These are phyloP conservation scores for Laothoe populi DNA, from an alignment of 2,888 invertebrate genomes.

Conservation along the genomic window DNA sequence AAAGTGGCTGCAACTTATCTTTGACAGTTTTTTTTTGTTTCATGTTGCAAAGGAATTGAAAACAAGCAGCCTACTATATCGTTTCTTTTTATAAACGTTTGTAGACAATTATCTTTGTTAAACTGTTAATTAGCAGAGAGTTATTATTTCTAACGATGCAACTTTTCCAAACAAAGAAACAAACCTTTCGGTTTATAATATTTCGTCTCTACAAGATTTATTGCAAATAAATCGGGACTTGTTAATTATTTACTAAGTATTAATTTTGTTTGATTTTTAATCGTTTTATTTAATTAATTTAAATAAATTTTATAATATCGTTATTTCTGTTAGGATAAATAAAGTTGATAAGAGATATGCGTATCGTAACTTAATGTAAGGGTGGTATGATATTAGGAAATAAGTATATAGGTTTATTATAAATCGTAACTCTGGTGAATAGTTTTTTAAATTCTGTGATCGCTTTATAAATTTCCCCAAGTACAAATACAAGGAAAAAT, in stretches of 20 bases:
- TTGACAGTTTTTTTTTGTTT: conserved; percentile 6
- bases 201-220: too few relatives aligned
- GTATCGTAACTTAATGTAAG: not conserved
- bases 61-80: conserved; percentile 1
- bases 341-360: not conserved
- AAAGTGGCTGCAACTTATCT: conserved; percentile 25
- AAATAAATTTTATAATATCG: not conserved
- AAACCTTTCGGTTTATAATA: too few relatives aligned
- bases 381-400: not conserved
- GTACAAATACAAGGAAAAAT: too few relatives aligned
- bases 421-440: too few relatives aligned
- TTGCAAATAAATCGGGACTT: not conserved
- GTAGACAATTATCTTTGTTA: not conserved
- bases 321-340: not conserved
- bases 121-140: not conserved
- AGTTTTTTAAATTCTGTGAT: too few relatives aligned
- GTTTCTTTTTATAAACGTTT: not conserved
- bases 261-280: not conserved
- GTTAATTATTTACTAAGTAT: too few relatives aligned
- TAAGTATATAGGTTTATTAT: not conserved
- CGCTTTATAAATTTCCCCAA: too few relatives aligned
- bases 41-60: conserved; percentile 2
- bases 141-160: too few relatives aligned
- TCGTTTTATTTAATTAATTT: not conserved
- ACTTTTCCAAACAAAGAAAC: not conserved